Evolutionary conservation across 2,113 vertebrate genomes (phyloP).

Genomic region (Pseudonaja textilis): DNA sequence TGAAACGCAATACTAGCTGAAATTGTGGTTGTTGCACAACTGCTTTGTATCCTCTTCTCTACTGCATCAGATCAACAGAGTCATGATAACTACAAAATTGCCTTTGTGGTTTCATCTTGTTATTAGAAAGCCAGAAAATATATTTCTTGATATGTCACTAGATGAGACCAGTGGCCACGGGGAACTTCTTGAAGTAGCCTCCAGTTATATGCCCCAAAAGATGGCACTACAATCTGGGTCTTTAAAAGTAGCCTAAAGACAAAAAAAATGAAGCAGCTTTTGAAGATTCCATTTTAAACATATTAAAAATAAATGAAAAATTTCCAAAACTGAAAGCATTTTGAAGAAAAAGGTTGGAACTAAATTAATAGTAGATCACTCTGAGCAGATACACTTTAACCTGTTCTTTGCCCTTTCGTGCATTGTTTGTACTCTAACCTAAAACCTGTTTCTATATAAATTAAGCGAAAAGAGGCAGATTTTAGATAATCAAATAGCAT

Average conservation of each 20-base stretch:
- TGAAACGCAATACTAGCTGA: neutral
- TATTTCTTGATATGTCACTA: neutral
- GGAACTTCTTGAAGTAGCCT: neutral
- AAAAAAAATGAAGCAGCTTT: neutral
- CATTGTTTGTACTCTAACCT: accelerated
- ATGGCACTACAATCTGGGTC: neutral
- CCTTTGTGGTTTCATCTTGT: neutral
- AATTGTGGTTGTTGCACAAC: neutral
- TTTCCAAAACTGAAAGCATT: neutral
- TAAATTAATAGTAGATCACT: slow-evolving; percentile 8
- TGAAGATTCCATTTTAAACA: neutral
- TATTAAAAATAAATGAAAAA: neutral
- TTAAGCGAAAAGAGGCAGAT: neutral
- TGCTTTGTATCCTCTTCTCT: neutral
- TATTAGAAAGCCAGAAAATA: neutral
- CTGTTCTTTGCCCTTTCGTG: neutral
- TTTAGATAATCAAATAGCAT: neutral
- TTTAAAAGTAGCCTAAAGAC: neutral
- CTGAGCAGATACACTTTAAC: neutral
- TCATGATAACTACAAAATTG: neutral
- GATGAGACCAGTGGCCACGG: neutral
- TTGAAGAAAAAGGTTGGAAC: neutral
- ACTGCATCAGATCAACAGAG: neutral
- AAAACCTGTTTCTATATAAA: neutral
- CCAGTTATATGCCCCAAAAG: neutral